Evolutionary conservation across 1,140 invertebrate genomes (phyloP).

Genomic region (Bombus confusus): DNA sequence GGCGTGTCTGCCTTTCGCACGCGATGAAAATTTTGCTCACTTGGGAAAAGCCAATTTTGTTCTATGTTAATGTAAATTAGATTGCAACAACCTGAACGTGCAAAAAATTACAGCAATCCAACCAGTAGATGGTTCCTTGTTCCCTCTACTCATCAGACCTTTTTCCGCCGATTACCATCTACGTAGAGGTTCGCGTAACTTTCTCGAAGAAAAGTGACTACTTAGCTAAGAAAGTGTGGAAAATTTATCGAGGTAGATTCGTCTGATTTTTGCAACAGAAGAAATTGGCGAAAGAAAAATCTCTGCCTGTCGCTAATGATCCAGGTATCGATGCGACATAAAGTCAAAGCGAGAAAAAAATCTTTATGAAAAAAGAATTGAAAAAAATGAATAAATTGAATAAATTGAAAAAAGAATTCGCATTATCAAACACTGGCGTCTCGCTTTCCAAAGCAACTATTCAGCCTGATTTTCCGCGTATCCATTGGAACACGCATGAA

Average conservation of each 20-base stretch:
- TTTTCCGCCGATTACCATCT: background rate
- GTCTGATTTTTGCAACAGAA: background rate
- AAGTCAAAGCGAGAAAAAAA: too few relatives aligned
- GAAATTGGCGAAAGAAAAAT: background rate
- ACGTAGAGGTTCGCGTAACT: background rate
- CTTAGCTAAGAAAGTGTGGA: constrained; percentile 21
- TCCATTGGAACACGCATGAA: background rate
- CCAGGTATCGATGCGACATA: too few relatives aligned
- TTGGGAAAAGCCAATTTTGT: background rate
- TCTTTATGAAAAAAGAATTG: background rate
- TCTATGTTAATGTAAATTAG: background rate
- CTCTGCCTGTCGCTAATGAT: too few relatives aligned
- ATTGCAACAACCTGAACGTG: background rate
- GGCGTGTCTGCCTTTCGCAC: too few relatives aligned
- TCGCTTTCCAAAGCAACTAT: background rate
- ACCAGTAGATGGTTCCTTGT: background rate
- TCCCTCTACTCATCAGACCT: background rate
- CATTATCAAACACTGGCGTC: background rate
- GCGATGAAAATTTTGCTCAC: background rate
- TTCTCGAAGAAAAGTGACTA: constrained; percentile 19
- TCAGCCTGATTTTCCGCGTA: background rate
- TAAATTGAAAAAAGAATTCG: background rate
- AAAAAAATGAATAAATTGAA: too few relatives aligned
- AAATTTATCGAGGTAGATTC: background rate
- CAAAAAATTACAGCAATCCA: constrained; percentile 1